Base-by-base conservation (phyloP, 2,888 invertebrate species). In the Notocelia uddmanniana region DNA sequence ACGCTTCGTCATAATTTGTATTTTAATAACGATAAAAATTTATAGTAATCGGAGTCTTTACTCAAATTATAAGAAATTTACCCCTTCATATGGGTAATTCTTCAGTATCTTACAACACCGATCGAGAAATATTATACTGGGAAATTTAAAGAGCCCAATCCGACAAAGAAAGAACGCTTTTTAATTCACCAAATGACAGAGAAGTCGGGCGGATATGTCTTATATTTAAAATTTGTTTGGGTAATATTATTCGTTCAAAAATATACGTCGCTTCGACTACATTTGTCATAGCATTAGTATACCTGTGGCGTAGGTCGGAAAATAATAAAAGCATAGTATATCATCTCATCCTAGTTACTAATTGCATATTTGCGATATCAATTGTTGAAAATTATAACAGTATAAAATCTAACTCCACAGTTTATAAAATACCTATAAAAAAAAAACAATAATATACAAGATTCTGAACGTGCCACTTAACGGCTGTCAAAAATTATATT, bases 211-310 rank as follows among this genome's bases (percentile, higher is more conserved):
- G 3, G 15, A 11, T 21, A 15, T 9, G 9, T 19, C 26, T 31
- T 62, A 31, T 18, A 50, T 31, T 10, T 3, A 13, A 19, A 63
- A 69, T 48, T 69, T 48, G 2, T 8, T n/a, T 2, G 48, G 34
- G 10, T 57, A 63, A 48, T 48, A 18, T 3, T n/a, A n/a, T 9
- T 19, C 11, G 69, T 69, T 62, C 48, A 62, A 48, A 69, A 69
- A 63, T 19, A 0, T 31, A n/a, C n/a, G n/a, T n/a, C n/a, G n/a
- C n/a, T n/a, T n/a, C n/a, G n/a, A n/a, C n/a, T n/a, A n/a, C n/a
- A n/a, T n/a, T n/a, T n/a, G n/a, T n/a, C n/a, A n/a, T 26, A 26
- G 26, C 5, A 26, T 2, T 3, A 26, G 26, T 5, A 26, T 26
- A 26, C 5, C 26, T 26, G 5, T 26, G 26, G 26, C 26, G 26